phyloP scores from a whole-genome alignment of 92 coral and sea anemone species.

The Actinostola sp. region DNA sequence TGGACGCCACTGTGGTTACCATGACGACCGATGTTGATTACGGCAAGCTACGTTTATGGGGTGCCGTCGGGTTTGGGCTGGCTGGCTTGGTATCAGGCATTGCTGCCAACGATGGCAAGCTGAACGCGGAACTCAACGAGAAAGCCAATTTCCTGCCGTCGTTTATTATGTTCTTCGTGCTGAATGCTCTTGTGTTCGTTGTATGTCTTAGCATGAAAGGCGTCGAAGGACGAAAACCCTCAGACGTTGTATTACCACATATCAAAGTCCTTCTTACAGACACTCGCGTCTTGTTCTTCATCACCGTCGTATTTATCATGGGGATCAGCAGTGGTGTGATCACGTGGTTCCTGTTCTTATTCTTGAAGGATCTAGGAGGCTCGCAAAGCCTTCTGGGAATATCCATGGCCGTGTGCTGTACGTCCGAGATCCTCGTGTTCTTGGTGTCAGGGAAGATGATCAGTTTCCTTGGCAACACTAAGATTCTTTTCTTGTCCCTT shows the following conservation, averaged over 20 bases:
- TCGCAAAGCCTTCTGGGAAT: slow-evolving; percentile 24
- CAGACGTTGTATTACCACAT: neutral
- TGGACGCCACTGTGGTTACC: slow-evolving; percentile 25
- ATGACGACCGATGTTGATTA: neutral
- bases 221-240: slow-evolving; percentile 1
- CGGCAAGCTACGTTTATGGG: slow-evolving; percentile 29
- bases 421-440: slow-evolving; percentile 30
- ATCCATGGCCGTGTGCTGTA: slow-evolving; percentile 1
- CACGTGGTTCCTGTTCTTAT: slow-evolving; percentile 32
- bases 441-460: slow-evolving; percentile 9
- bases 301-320: slow-evolving; percentile 3
- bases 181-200: slow-evolving; percentile 1
- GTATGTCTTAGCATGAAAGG: neutral
- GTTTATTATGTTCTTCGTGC: slow-evolving; percentile 5
- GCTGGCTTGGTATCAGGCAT: slow-evolving; percentile 21
- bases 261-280: slow-evolving; percentile 7
- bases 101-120: slow-evolving; percentile 3
- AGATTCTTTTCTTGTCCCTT: neutral
- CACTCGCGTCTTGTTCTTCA: slow-evolving; percentile 5
- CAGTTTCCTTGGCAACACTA: slow-evolving; percentile 13
- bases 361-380: slow-evolving; percentile 34
- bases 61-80: slow-evolving; percentile 15
- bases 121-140: neutral
- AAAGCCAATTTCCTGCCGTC: slow-evolving; percentile 4
- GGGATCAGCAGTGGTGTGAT: slow-evolving; percentile 30